Conservation (phyloP, 2,888 invertebrate genomes). For the Phragmatobia fuliginosa region DNA sequence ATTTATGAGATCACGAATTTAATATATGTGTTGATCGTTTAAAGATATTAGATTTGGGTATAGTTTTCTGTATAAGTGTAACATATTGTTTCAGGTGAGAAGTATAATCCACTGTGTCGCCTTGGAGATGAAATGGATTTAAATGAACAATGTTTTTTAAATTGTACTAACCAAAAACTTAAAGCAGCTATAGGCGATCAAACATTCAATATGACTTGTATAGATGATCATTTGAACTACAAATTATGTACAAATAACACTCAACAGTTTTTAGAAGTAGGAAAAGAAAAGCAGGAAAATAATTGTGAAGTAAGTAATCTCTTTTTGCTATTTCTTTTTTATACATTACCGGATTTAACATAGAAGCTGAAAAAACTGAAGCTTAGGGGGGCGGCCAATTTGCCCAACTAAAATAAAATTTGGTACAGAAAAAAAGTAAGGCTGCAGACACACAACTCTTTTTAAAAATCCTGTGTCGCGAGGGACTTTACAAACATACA, state of each 20-base stretch:
- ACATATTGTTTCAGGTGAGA: conserved; percentile 53
- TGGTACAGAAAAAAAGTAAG: too few relatives aligned
- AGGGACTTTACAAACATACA: too few relatives aligned
- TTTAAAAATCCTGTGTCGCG: too few relatives aligned
- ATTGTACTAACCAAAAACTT: conserved; percentile 61
- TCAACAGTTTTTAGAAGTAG: conserved; percentile 39
- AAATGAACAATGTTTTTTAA: conserved; percentile 69
- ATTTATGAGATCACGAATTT: too few relatives aligned
- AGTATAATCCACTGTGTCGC: conserved; percentile 66
- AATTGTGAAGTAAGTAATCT: conserved; percentile 58
- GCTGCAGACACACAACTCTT: too few relatives aligned
- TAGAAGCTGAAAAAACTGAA: too few relatives aligned
- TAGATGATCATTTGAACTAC: conserved; percentile 63
- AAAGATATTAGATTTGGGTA: too few relatives aligned
- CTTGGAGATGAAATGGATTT: conserved; percentile 67
- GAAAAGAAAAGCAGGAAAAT: conserved; percentile 43
- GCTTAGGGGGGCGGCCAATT: too few relatives aligned
- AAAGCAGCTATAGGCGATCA: conserved; percentile 51
- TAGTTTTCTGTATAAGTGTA: background rate
- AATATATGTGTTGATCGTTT: too few relatives aligned
- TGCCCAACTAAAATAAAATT: too few relatives aligned
- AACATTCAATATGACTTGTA: conserved; percentile 71
- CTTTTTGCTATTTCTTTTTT: background rate
- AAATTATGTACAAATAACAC: conserved; percentile 58
- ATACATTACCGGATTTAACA: background rate